A percentile compares a stretch with the other conserved stretches of the same genome.
Conservation (phyloP, 1,140 invertebrate species). For the Zaprionus tsacasi region DNA sequence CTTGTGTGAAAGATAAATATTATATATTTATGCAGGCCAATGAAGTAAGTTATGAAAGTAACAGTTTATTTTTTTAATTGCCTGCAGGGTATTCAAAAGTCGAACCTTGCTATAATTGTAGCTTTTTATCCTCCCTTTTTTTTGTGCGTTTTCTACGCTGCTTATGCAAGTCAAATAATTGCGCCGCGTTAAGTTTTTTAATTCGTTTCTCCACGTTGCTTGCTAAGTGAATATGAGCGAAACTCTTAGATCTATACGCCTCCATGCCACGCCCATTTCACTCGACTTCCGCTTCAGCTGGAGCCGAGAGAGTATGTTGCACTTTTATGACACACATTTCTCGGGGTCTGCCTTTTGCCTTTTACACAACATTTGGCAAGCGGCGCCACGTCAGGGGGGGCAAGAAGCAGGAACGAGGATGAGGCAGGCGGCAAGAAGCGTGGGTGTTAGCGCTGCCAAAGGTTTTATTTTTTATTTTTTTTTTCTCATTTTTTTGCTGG, state of each 20-base stretch:
- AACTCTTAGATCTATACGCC: conserved; percentile 27
- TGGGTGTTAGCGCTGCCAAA: conserved; percentile 54
- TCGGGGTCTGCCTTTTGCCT: conserved; percentile 43
- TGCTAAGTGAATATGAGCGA: conserved; percentile 56
- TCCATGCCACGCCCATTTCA: not conserved
- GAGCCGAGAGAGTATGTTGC: conserved; percentile 43
- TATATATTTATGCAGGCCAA: too few species aligned
- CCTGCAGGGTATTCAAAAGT: not conserved
- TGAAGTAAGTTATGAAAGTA: too few species aligned
- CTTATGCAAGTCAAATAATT: conserved; percentile 75
- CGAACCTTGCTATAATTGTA: not conserved
- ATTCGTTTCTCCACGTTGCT: conserved; percentile 50
- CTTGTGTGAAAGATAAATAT: not conserved
- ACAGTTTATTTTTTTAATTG: not conserved
- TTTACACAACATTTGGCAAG: conserved; percentile 81
- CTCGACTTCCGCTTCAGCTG: conserved; percentile 39
- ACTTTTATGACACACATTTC: conserved; percentile 77
- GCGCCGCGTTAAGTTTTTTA: conserved; percentile 72
- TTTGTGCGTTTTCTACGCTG: conserved; percentile 31
- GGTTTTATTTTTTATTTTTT: conserved; percentile 41
- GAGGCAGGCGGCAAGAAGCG: not conserved
- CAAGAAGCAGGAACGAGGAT: not conserved
- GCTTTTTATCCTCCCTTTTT: conserved; percentile 26
- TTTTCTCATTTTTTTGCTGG: conserved; percentile 22
- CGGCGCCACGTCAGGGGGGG: conserved; percentile 40